Evolutionary conservation across 2,113 vertebrate species (phyloP), one percentile per base, ranked within the genome.

Genomic region (Rhinoptilus africanus): DNA sequence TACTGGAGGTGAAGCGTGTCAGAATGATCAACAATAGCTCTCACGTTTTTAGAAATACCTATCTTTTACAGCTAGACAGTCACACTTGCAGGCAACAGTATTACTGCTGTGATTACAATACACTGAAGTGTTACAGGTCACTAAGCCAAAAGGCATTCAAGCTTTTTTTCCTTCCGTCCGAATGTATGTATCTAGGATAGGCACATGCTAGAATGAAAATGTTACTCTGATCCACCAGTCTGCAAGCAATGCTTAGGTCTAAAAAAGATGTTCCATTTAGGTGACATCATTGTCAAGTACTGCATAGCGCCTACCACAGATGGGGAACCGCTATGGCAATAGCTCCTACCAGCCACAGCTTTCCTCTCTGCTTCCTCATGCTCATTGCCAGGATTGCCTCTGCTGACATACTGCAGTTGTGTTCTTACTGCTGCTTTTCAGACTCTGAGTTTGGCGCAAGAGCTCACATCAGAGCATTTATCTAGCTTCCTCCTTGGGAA

Each of bases 401-500:
- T 95, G 79, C 56, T 95, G 86, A 87, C 91, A 89, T 85, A 68
- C 83, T 91, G 85, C 88, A 92, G 91, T 95, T 89, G 77, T 91
- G 88, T 62, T 91, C 50, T 79, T 79, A 89, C 88, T 93, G 88
- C 78, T 92, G 90, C 86, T 93, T 94, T 95, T 94, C 76, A 96
- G 67, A 59, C 54, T 85, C 76, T 32, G 76, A 81, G 45, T 73
- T 76, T 82, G 81, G 63, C 94, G 87, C 35, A 94, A 92, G 77
- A 74, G 53, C 93, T 88, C 71, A 50, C 69, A 96, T 96, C 24
- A 16, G 79, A 96, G 43, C 85, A 79, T 83, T 92, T 82, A 47
- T 87, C 71, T 89, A 76, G 92, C 56, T 95, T 85, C 76, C 69
- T 89, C 89, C 92, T 94, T 95, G 48, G 91, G 69, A 93, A 92